Evolutionary conservation across 2,797 vertebrate species (phyloP), one percentile per base, ranked within the genome.

Genomic region (Scarus forsteni): DNA sequence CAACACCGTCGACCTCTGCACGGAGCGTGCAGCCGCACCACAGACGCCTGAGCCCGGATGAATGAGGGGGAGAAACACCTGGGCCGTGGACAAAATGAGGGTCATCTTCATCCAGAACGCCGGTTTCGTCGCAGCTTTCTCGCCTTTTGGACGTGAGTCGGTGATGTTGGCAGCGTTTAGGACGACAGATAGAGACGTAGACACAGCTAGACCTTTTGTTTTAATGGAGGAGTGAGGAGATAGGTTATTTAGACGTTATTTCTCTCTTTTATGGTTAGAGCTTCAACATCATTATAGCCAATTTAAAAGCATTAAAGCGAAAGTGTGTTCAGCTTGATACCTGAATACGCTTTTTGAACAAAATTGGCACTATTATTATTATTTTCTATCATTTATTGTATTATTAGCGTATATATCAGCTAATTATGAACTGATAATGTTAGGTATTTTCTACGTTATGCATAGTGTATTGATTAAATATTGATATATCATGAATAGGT

Each of bases 91-190:
- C 91, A 94, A 82, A 86, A 95, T 95, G 94, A 94, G 94, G 93
- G 92, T 93, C 84, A 92, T 93, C 87, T 93, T 92, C 88, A 91
- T 91, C 86, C 91, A 87, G 78, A 93, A 93, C 92, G 94, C 94
- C 93, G 94, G 93, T 90, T 91, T 90, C 88, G 93, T 93, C 86
- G 93, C 93, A 93, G 93, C 93, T 88, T 93, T 93, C 90, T 93
- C 94, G 90, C 91, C 88, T 81, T 81, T 86, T 69, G 82, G 84
- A 88, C 75, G 86, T 84, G 88, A 80, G 77, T 90, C 88, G 88
- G 74, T 89, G 88, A 90, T 83, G 89, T 86, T 79, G 84, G 87
- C 80, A 89, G 92, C 81, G 84, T 85, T 88, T 80, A 61, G 85
- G 86, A 88, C 87, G 85, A 88, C 85, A 88, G 88, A 89, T 81